These are phyloP conservation scores for Littorina saxatilis DNA, from an alignment of 1,140 invertebrate species.

Conservation along the genomic window DNA sequence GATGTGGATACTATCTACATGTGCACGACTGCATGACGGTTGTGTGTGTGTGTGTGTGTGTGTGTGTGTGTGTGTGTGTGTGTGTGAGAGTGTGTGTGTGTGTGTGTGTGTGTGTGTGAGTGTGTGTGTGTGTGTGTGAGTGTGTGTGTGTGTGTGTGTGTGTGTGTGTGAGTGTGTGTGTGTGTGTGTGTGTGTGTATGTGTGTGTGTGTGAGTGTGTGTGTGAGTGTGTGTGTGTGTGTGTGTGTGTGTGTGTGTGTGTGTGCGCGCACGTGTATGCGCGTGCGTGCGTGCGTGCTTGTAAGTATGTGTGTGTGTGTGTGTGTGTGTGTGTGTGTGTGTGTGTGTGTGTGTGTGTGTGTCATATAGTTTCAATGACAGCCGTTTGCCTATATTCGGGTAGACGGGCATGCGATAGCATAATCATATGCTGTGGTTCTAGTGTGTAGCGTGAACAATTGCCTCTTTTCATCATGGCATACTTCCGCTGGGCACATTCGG, in stretches of 20 bases:
- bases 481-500: no score
- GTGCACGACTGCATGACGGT: no score
- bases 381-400: not conserved
- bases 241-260: conserved; percentile 10
- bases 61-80: not conserved
- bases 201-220: conserved; percentile 18
- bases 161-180: not conserved
- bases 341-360: conserved; percentile 20
- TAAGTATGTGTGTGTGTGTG: conserved; percentile 7
- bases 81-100: not conserved
- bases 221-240: not conserved
- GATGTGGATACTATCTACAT: no score
- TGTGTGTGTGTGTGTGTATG: not conserved
- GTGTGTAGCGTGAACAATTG: no score
- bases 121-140: not conserved
- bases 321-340: conserved; percentile 11
- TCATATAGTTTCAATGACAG: no score
- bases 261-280: not conserved
- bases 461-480: not conserved
- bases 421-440: not conserved
- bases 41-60: no score
- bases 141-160: not conserved
- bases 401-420: not conserved
- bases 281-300: not conserved
- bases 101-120: not conserved